Conservation (phyloP, 2,888 invertebrate species). For the Macaria liturata region DNA sequence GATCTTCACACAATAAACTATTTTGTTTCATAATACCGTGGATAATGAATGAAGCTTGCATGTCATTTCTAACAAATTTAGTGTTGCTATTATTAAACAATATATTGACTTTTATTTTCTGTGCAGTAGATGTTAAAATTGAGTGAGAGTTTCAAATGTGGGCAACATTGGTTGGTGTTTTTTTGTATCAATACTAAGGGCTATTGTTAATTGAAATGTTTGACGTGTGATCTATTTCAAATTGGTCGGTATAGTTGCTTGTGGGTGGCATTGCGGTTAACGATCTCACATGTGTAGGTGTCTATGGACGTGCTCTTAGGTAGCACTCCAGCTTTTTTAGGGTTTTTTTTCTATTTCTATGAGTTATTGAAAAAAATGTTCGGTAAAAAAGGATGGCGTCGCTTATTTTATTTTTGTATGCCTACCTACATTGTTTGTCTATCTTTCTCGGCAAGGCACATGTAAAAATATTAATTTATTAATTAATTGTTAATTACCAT, state of each 20-base stretch:
- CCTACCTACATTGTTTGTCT: too few species aligned
- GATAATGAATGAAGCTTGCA: conserved; percentile 47
- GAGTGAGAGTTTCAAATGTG: conserved; percentile 3
- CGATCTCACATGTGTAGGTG: conserved; percentile 21
- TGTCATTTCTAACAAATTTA: conserved; percentile 21
- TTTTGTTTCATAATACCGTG: conserved; percentile 40
- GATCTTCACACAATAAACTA: conserved; percentile 43
- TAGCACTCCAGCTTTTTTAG: conserved; percentile 18
- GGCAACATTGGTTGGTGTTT: conserved; percentile 1
- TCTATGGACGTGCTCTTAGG: conserved; percentile 34
- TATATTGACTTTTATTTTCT: conserved; percentile 1
- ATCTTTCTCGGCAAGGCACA: too few species aligned
- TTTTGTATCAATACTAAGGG: conserved; percentile 46
- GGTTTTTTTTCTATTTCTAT: too few species aligned
- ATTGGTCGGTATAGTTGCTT: conserved; percentile 36
- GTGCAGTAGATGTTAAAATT: conserved; percentile 23
- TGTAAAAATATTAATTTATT: too few species aligned
- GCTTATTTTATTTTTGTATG: too few species aligned
- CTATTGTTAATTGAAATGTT: conserved; percentile 64
- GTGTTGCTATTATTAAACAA: not conserved
- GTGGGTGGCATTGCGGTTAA: conserved; percentile 49
- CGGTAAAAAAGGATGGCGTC: too few species aligned
- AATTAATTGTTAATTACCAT: too few species aligned
- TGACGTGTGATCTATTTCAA: conserved; percentile 54
- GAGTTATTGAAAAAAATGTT: too few species aligned